Evolutionary conservation across 2,888 invertebrate species (phyloP), one percentile per base, ranked within the genome.

Genomic region (Drosophila paramelanica): DNA sequence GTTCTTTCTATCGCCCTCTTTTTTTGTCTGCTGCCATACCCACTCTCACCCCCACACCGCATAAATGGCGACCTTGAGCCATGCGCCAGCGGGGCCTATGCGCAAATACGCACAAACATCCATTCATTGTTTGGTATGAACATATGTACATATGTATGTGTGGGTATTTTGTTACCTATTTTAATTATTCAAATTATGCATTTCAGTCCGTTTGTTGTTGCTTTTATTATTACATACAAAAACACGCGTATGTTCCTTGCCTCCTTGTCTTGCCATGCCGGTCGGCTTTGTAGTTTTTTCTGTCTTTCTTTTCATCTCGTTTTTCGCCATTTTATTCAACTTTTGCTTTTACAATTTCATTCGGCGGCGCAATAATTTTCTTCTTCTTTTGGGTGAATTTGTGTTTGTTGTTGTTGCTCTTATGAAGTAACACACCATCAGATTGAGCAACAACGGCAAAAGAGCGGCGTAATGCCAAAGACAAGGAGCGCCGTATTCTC

Each of bases 331-430:
- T 83, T 83, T 73, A 73, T 72, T 77, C 47, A 58, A 58, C 73
- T 82, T 87, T 80, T 81, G 88, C 85, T 77, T 85, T 88, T 74
- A 77, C 83, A 79, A 75, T 81, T 85, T 88, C 67, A 77, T 88
- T 85, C 71, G 70, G 81, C 85, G 88, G 86, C 85, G 85, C 85
- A 85, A 88, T 85, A 88, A 67, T 79, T 83, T 87, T 84, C 87
- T 83, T 79, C 83, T 81, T 83, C 87, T 83, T 62, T 51, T 67
- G 46, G 39, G 14, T 42, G 43, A 36, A 55, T 57, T 53, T 67
- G 61, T 69, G 51, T 79, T 51, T 62, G 69, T 75, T 71, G 62
- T 65, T 68, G 59, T 53, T 57, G 62, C 51, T 39, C 56, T 67
- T 79, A 79, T 82, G 80, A 81, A 81, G 86, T 81, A 81, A 81